phyloP scores from a whole-genome alignment of 2,113 vertebrate genomes.

The Eudyptes chrysolophus region DNA sequence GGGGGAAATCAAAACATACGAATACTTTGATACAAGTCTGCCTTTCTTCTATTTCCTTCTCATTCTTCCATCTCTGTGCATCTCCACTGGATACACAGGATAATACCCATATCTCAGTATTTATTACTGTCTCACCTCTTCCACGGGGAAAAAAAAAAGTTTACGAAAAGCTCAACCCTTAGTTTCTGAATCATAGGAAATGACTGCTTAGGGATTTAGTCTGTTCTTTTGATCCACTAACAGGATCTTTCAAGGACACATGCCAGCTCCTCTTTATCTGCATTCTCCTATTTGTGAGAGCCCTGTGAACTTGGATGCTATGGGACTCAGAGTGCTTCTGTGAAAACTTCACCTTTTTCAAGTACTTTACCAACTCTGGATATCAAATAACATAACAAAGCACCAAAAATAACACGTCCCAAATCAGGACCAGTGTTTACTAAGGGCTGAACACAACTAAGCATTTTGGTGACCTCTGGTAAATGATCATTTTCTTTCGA shows the following conservation, averaged over 20 bases:
- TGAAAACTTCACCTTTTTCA: not conserved
- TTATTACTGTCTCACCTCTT: not conserved
- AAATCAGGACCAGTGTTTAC: not conserved
- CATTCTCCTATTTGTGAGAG: not conserved
- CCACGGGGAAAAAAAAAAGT: not conserved
- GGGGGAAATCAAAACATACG: not conserved
- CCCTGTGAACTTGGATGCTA: slow-evolving; percentile 2
- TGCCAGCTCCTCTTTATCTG: not conserved
- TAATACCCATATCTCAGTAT: not conserved
- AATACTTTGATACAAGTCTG: not conserved
- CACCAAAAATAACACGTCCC: not conserved
- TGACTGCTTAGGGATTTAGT: not conserved
- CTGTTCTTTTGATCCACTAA: not conserved
- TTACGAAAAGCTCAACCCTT: not conserved
- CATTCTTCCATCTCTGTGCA: not conserved
- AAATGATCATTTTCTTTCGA: not conserved
- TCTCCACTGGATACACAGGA: not conserved
- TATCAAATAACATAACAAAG: slow-evolving; percentile 29
- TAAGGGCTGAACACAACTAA: not conserved
- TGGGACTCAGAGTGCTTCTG: not conserved
- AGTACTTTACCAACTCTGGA: not conserved
- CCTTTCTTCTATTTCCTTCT: not conserved
- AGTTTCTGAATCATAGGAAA: not conserved
- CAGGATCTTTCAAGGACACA: not conserved
- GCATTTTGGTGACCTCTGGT: not conserved